Conservation (phyloP, 1,140 invertebrate genomes). For the Neuroterus valhalla region DNA sequence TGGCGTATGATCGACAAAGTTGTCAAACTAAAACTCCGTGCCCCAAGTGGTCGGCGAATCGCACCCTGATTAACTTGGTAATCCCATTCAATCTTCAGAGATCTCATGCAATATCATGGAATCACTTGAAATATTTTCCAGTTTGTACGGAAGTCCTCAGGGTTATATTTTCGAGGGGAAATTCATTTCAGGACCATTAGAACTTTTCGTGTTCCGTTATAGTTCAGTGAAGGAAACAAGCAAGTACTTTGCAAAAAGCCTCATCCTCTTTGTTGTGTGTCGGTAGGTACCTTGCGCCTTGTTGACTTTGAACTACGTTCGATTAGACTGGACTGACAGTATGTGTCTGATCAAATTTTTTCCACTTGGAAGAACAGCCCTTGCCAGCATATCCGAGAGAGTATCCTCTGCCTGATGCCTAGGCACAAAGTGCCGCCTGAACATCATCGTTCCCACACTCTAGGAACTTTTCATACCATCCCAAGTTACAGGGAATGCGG, state of each 20-base stretch:
- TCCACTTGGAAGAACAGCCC: constrained; percentile 34
- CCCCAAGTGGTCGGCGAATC: too few relatives aligned
- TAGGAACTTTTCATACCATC: constrained; percentile 5
- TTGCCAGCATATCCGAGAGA: constrained; percentile 30
- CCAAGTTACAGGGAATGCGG: background rate
- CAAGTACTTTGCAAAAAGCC: constrained; percentile 5
- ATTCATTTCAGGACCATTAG: background rate
- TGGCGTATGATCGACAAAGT: too few relatives aligned
- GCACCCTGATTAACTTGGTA: too few relatives aligned
- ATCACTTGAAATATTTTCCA: too few relatives aligned
- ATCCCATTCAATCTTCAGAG: too few relatives aligned
- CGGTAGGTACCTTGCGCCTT: constrained; percentile 16
- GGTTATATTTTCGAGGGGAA: too few relatives aligned
- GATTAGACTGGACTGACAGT: constrained; percentile 38
- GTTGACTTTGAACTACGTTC: constrained; percentile 36
- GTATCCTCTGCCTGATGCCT: constrained; percentile 24
- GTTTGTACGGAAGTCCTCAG: too few relatives aligned
- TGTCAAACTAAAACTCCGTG: too few relatives aligned
- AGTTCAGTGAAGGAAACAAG: background rate
- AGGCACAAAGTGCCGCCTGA: constrained; percentile 30
- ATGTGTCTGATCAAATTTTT: constrained; percentile 38
- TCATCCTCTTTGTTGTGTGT: constrained; percentile 1
- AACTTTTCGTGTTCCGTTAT: background rate
- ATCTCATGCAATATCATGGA: too few relatives aligned
- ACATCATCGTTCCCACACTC: constrained; percentile 1